Base-by-base conservation (phyloP, 2,888 invertebrate genomes). In the Lasioglossum leucozonium region DNA sequence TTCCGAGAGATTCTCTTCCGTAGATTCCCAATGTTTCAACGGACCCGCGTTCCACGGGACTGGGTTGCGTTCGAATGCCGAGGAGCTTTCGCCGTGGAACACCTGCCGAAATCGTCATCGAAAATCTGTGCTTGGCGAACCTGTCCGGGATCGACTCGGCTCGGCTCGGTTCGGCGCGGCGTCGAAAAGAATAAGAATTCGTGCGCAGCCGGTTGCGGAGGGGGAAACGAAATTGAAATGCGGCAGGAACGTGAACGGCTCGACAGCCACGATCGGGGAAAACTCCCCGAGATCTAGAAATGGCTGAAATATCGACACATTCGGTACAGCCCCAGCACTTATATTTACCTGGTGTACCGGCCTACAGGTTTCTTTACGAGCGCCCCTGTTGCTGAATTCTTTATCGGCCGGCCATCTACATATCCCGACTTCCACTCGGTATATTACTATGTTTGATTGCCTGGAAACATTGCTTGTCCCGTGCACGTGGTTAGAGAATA, bases 261-360 rank as follows among this genome's bases (percentile, higher is more conserved):
- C 85, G 87, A 88, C 84, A 84, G 89, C 42, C 79, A 72, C 78
- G 89, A 79, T 82, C 83, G 72, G 80, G 81, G 73, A 72, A 87
- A 87, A 78, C 76, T 77, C 74, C 74, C 83, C 34, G 85, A 82
- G 87, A 87, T 86, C 84, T 74, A 71, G 86, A 87, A 89, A 82
- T 84, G 86, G 78, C 72, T 89, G 87, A 90, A 90, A 89, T 89
- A 89, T 89, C 89, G 89, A 88, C 89, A 88, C 86, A 89, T 89
- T 86, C 86, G 82, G 77, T 77, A 58, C 86, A 89, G 82, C 42
- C 51, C 67, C 79, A 65, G 77, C 81, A 77, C 82, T 88, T 88
- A 89, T 89, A 88, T 89, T 89, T 89, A 86, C 86, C 79, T 75
- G 77, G 37, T 75, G 71, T 74, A 42, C 69, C 58, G 34, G 47